Evolutionary conservation across 2,888 invertebrate species (phyloP), one percentile per base, ranked within the genome.

Genomic region (Polymixis flavicincta): DNA sequence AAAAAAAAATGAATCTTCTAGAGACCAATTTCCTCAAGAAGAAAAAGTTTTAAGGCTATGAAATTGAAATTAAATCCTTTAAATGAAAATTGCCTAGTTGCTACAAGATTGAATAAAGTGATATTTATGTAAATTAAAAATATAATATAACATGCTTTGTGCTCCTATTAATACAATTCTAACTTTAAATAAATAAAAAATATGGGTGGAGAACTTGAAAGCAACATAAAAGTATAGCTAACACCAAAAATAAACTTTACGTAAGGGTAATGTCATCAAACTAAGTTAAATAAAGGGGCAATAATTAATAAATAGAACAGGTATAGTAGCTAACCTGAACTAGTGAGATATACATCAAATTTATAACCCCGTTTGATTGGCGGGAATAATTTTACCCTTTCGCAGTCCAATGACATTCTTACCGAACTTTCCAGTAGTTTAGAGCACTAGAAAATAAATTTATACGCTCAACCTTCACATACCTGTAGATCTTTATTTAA

Each of bases 341-440:
- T 98, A 96, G 98, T 98, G 95, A 98, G 97, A 97, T 98, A 98
- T 93, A 98, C 98, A 96, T 98, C 98, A 95, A 98, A 97, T 95
- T 97, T 97, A 96, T 98, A 98, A 94, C 98, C 98, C 94, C 98
- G 97, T 97, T 98, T 98, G 95, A 98, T 97, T 87, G 98, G 97
- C 92, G 98, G 98, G 93, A 98, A 97, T 94, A 97, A 97, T 97
- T 98, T 98, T 93, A 98, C 97, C 94, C 98, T 97, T 94, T 97
- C 97, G 93, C 98, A 97, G 95, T 97, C 97, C 97, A 98, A 97
- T 93, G 97, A 97, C 93, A 97, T 96, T 94, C 97, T 97, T 95
- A 98, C 96, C 93, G 97, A 97, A 94, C 97, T 97, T 97, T 98
- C 98, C 97, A 98, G 97, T 95, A 97, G 96, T 95, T 97, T 97